A percentile compares a stretch with the other conserved stretches of the same genome.
Conservation (phyloP, 2,113 vertebrate genomes). For the Vombatus ursinus region DNA sequence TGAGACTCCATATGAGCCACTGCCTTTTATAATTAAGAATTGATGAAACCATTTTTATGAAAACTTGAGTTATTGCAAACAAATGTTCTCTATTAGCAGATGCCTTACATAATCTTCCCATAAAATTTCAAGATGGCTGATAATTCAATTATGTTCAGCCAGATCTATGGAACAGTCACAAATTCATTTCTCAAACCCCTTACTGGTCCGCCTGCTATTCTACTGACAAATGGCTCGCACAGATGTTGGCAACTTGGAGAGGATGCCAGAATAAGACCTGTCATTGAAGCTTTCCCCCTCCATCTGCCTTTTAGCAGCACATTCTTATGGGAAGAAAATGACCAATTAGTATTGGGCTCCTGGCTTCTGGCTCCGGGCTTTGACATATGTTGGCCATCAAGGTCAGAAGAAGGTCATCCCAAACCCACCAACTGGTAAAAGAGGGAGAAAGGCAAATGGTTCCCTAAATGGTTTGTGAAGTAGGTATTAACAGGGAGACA, state of each 20-base stretch:
- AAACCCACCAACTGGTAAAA: background rate
- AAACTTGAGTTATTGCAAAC: slow-evolving; percentile 39
- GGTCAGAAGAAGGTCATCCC: background rate
- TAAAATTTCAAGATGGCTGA: slow-evolving; percentile 43
- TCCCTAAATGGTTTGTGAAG: background rate
- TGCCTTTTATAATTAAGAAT: slow-evolving; percentile 30
- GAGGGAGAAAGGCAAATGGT: background rate
- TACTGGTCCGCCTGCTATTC: slow-evolving; percentile 26
- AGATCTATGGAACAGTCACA: slow-evolving; percentile 11
- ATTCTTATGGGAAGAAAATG: background rate
- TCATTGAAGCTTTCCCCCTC: background rate
- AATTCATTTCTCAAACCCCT: slow-evolving; percentile 11
- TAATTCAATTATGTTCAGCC: slow-evolving; percentile 45
- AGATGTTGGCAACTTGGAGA: background rate
- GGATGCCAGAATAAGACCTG: background rate
- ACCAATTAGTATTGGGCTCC: background rate
- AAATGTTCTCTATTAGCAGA: slow-evolving; percentile 61
- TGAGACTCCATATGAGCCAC: slow-evolving; percentile 23
- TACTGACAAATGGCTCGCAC: background rate
- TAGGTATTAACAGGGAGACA: background rate
- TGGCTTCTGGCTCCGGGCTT: background rate
- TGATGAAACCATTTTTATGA: slow-evolving; percentile 12
- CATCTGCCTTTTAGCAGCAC: background rate
- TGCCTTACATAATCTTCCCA: slow-evolving; percentile 11
- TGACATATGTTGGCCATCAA: background rate